These are phyloP conservation scores for Actinia tenebrosa DNA, from an alignment of 64 coral and sea anemone species.

Conservation along the genomic window DNA sequence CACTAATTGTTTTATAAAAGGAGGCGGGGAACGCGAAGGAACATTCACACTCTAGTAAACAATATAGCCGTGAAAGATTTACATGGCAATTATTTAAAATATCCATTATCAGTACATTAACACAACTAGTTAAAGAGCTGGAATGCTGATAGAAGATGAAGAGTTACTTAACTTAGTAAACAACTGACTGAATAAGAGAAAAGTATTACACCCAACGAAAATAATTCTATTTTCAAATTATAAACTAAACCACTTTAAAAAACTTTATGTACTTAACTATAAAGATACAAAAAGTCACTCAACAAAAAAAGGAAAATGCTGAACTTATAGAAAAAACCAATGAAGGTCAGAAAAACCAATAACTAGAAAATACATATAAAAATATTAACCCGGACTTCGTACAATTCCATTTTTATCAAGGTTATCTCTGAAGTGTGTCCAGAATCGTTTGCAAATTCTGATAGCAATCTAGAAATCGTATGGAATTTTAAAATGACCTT, in stretches of 20 bases:
- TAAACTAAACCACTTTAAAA: neutral
- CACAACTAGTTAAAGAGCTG: neutral
- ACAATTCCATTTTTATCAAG: neutral
- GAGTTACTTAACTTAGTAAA: neutral
- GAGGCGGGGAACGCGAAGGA: neutral
- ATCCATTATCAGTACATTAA: neutral
- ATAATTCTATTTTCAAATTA: no score
- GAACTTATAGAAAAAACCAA: neutral
- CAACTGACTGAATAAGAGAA: neutral
- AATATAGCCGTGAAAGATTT: neutral
- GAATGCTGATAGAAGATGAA: neutral
- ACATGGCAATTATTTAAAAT: neutral
- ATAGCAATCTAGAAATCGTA: neutral
- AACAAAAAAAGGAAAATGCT: neutral
- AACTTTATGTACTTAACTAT: neutral
- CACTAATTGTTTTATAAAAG: neutral
- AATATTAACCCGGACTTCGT: neutral
- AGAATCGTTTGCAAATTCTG: neutral
- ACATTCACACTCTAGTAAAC: neutral
- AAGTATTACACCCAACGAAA: no score
- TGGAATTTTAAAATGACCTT: slow-evolving; percentile 13
- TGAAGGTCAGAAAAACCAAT: neutral
- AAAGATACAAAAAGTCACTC: neutral
- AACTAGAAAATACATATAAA: neutral
- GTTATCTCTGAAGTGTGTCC: neutral